phyloP scores from a whole-genome alignment of 2,797 vertebrate species.

The Pseudopleuronectes americanus region DNA sequence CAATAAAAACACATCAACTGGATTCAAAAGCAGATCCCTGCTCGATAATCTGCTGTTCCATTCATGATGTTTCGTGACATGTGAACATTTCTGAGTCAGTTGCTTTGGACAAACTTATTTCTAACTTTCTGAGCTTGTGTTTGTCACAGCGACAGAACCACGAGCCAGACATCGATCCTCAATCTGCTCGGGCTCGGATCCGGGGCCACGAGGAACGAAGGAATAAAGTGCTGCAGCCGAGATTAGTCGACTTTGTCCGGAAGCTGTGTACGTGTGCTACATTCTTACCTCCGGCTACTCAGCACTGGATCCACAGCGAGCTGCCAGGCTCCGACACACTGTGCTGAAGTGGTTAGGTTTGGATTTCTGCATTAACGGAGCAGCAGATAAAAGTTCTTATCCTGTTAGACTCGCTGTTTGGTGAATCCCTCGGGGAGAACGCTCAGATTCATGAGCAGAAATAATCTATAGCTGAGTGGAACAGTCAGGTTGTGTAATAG shows the following conservation, averaged over 20 bases:
- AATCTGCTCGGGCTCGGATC: too few relatives aligned
- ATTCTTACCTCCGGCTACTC: not conserved
- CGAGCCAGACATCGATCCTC: not conserved
- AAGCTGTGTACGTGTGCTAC: not conserved
- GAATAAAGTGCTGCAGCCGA: not conserved
- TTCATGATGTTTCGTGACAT: too few relatives aligned
- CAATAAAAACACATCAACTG: too few relatives aligned
- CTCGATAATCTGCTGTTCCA: not conserved
- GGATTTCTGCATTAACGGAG: not conserved
- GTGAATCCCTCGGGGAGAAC: not conserved
- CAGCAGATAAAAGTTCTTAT: conserved; percentile 13
- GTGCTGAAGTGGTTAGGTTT: not conserved
- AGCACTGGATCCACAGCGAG: not conserved
- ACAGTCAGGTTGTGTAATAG: not conserved
- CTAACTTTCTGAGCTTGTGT: too few relatives aligned
- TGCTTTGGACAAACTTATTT: too few relatives aligned
- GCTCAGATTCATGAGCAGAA: not conserved
- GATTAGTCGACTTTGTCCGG: not conserved
- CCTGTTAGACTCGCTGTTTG: not conserved
- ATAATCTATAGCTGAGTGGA: not conserved
- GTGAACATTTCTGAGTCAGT: too few relatives aligned
- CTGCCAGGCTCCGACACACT: not conserved
- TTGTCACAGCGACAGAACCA: not conserved
- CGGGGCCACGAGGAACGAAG: not conserved
- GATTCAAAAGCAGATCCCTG: not conserved